A percentile compares a stretch with the other conserved stretches of the same genome.
These are phyloP conservation scores for Campoplex nolae DNA, from an alignment of 2,888 invertebrate genomes.

Conservation along the genomic window DNA sequence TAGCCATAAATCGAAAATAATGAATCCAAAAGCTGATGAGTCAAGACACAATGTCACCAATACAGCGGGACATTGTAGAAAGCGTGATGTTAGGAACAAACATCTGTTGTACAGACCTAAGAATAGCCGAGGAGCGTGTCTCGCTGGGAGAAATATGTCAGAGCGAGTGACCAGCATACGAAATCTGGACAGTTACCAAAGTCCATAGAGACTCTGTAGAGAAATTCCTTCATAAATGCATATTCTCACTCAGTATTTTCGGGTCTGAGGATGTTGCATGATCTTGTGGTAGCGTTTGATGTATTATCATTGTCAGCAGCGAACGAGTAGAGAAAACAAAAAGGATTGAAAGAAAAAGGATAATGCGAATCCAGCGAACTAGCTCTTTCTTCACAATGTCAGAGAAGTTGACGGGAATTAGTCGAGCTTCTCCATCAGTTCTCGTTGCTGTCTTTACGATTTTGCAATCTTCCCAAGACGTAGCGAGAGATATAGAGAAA, in stretches of 20 bases:
- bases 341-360: constrained; percentile 32
- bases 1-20: constrained; percentile 5
- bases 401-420: constrained; percentile 56
- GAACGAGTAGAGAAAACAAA: not conserved
- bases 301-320: constrained; percentile 40
- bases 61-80: not conserved
- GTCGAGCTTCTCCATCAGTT: constrained; percentile 62
- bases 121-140: constrained; percentile 57
- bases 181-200: constrained; percentile 68
- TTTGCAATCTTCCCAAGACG: not conserved
- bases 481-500: not conserved
- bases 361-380: not conserved
- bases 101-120: constrained; percentile 45
- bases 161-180: constrained; percentile 60
- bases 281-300: constrained; percentile 28
- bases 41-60: constrained; percentile 18
- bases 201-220: constrained; percentile 52
- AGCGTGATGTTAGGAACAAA: constrained; percentile 10
- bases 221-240: constrained; percentile 58
- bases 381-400: constrained; percentile 27
- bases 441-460: constrained; percentile 23
- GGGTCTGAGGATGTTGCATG: constrained; percentile 26
- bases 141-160: constrained; percentile 44
- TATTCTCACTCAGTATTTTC: constrained; percentile 58
- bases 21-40: not conserved